Evolutionary conservation across 2,888 invertebrate species (phyloP).

Genomic region (Lithophane ornitopus): DNA sequence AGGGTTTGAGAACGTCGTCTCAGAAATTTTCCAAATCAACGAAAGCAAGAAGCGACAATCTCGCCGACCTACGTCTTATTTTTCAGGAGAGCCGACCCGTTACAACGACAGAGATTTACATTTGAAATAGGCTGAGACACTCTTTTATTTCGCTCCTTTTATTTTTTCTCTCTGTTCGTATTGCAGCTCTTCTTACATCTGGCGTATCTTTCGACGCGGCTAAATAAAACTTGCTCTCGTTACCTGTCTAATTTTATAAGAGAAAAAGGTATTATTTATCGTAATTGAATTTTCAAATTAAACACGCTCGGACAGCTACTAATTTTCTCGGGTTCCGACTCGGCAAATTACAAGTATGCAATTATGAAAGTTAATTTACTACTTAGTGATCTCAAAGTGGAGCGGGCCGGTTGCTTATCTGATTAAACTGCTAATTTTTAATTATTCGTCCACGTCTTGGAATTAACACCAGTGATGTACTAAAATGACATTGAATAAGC

Average conservation of each 20-base stretch:
- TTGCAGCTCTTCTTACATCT: constrained; percentile 60
- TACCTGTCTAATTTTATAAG: constrained; percentile 64
- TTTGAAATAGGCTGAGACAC: constrained; percentile 85
- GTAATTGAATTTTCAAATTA: constrained; percentile 63
- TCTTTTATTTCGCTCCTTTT: constrained; percentile 82
- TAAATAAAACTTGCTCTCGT: constrained; percentile 53
- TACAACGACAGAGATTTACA: constrained; percentile 88
- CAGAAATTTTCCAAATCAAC: constrained; percentile 84
- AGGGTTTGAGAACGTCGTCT: constrained; percentile 78
- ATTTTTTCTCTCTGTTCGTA: constrained; percentile 75
- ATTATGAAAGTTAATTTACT: constrained; percentile 69
- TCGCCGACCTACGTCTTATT: constrained; percentile 85
- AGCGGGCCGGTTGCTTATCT: constrained; percentile 66
- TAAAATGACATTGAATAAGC: constrained; percentile 33
- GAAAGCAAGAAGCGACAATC: constrained; percentile 84
- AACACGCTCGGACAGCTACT: constrained; percentile 55
- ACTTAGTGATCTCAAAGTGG: constrained; percentile 66
- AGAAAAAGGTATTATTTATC: constrained; percentile 59
- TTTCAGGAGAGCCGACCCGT: constrained; percentile 83
- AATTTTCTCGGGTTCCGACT: constrained; percentile 59
- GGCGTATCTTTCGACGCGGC: constrained; percentile 37
- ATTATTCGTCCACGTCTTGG: constrained; percentile 66
- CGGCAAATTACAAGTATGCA: constrained; percentile 66
- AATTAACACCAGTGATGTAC: constrained; percentile 63
- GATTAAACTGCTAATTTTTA: constrained; percentile 70